Conservation (phyloP, 2,797 vertebrate genomes). For the Nyctibius grandis region DNA sequence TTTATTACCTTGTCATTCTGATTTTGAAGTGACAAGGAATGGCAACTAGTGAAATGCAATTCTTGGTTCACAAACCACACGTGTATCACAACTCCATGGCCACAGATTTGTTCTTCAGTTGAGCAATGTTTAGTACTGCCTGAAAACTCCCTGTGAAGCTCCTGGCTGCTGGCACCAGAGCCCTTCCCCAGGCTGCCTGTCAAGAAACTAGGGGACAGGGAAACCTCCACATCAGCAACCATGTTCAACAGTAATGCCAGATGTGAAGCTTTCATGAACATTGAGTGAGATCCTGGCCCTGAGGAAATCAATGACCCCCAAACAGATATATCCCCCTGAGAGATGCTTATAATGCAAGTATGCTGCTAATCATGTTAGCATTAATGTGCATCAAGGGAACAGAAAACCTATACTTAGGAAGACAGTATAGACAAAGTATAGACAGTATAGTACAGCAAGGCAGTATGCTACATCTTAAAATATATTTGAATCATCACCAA, state of each 20-base stretch:
- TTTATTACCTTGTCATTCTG: background rate
- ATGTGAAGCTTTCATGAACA: background rate
- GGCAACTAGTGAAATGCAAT: background rate
- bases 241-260: background rate
- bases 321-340: background rate
- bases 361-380: background rate
- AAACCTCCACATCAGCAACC: background rate
- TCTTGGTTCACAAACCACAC: background rate
- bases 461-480: background rate
- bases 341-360: background rate
- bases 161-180: background rate
- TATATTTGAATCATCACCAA: background rate
- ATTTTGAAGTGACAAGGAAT: background rate
- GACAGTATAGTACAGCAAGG: background rate
- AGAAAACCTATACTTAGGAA: background rate
- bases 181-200: background rate
- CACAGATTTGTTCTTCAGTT: background rate
- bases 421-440: background rate
- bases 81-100: rapidly evolving
- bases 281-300: background rate
- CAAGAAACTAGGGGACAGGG: background rate
- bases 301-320: background rate
- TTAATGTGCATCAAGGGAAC: background rate
- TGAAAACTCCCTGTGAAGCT: background rate
- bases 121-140: background rate